Percentiles rank a stretch among this genome's conserved stretches.
Conservation (phyloP, 2,113 vertebrate genomes). For the Paracanthobrama guichenoti region DNA sequence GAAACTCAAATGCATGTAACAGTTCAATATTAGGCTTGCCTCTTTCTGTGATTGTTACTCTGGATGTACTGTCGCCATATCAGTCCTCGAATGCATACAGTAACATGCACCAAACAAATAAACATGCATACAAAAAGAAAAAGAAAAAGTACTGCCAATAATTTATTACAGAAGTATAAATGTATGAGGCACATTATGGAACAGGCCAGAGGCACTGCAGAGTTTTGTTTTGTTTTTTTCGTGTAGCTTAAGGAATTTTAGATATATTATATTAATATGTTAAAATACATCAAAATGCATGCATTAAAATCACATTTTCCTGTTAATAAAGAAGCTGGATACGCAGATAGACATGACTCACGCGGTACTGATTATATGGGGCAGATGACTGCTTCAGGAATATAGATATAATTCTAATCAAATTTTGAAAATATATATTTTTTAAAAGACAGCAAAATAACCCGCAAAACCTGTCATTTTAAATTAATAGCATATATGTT, state of each 20-base stretch:
- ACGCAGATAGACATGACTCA: background rate
- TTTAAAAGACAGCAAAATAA: background rate
- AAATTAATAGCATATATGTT: too few relatives aligned
- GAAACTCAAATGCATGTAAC: conserved; percentile 36
- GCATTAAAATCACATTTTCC: background rate
- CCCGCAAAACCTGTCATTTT: background rate
- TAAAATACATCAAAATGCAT: background rate
- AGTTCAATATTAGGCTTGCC: background rate
- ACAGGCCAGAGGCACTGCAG: background rate
- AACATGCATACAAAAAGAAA: background rate
- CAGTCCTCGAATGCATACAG: background rate
- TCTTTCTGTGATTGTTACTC: conserved; percentile 36
- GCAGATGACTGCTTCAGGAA: background rate
- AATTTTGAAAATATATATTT: background rate
- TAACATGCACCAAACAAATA: background rate
- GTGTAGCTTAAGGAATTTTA: background rate
- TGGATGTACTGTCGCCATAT: background rate
- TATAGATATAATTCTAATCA: background rate
- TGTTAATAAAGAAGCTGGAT: background rate
- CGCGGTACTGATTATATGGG: background rate
- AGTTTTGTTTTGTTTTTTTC: background rate
- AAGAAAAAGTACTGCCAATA: background rate
- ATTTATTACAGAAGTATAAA: background rate
- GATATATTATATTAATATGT: background rate
- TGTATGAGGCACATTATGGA: background rate